phyloP scores from a whole-genome alignment of 2,888 invertebrate species.

The Limnephilus auricula region DNA sequence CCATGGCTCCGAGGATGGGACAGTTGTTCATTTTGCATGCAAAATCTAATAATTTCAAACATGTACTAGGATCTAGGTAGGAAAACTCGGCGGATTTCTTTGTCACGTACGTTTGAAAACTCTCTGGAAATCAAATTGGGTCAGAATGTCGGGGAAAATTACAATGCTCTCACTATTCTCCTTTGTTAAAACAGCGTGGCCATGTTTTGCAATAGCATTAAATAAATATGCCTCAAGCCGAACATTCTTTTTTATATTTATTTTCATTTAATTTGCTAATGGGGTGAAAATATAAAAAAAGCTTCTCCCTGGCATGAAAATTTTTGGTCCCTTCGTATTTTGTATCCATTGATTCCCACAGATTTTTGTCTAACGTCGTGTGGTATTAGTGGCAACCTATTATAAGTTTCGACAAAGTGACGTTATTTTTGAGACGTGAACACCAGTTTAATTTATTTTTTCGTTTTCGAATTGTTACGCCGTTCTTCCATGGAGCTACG shows the following conservation, averaged over 20 bases:
- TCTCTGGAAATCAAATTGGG: background rate
- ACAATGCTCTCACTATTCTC: background rate
- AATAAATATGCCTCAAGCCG: background rate
- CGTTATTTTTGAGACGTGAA: too few relatives aligned
- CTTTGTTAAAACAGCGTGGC: background rate
- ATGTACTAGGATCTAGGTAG: background rate
- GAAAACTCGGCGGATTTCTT: constrained; percentile 5
- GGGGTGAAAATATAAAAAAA: background rate
- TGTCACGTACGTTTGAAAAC: constrained; percentile 7
- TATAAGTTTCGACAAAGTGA: too few relatives aligned
- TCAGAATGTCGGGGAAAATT: background rate
- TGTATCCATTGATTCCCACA: background rate
- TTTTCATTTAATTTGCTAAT: background rate
- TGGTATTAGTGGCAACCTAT: background rate
- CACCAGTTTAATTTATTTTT: too few relatives aligned
- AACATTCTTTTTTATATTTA: background rate
- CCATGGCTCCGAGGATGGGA: background rate
- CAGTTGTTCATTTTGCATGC: constrained; percentile 2
- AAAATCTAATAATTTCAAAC: constrained; percentile 14
- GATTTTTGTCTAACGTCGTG: background rate
- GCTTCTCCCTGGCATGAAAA: background rate
- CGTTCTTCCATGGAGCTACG: too few relatives aligned
- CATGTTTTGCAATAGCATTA: background rate
- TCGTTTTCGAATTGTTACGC: too few relatives aligned
- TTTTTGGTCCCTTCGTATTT: background rate